Evolutionary conservation across 2,113 vertebrate genomes (phyloP).

Genomic region (Stictonetta naevosa): DNA sequence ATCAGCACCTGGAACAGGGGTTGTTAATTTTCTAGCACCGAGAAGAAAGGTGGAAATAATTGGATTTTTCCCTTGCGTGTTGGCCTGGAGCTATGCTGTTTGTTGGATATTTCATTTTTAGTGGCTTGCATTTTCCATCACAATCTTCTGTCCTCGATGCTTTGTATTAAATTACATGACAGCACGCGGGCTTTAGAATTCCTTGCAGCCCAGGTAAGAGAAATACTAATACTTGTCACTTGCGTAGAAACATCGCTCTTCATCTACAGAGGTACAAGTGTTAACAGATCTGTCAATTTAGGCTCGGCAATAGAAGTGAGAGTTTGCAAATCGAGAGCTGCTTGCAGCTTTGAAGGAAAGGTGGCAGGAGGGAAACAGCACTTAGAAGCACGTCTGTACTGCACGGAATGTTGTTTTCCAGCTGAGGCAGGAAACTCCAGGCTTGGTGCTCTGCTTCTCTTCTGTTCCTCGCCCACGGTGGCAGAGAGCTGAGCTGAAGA

Average conservation of each 20-base stretch:
- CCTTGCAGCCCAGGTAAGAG: not conserved
- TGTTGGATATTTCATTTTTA: not conserved
- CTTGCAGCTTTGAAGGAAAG: not conserved
- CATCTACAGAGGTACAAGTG: not conserved
- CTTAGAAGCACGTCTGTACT: not conserved
- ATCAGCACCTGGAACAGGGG: not conserved
- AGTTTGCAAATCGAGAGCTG: not conserved
- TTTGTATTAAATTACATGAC: not conserved
- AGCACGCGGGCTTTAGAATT: not conserved
- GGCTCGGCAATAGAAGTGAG: not conserved
- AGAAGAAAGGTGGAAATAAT: not conserved
- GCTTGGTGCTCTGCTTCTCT: not conserved
- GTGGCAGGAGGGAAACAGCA: not conserved
- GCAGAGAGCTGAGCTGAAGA: not conserved
- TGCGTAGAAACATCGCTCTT: not conserved
- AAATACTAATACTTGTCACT: not conserved
- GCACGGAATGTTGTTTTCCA: not conserved
- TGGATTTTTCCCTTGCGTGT: not conserved
- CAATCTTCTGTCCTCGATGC: fast-evolving
- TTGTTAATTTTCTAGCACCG: not conserved
- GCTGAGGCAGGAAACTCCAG: not conserved
- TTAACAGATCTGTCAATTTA: not conserved
- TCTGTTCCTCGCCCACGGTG: not conserved
- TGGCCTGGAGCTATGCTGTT: not conserved
- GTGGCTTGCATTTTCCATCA: not conserved